Evolutionary conservation across 2,888 invertebrate species (phyloP), one percentile per base, ranked within the genome.

Genomic region (Neuroscelio doddi): DNA sequence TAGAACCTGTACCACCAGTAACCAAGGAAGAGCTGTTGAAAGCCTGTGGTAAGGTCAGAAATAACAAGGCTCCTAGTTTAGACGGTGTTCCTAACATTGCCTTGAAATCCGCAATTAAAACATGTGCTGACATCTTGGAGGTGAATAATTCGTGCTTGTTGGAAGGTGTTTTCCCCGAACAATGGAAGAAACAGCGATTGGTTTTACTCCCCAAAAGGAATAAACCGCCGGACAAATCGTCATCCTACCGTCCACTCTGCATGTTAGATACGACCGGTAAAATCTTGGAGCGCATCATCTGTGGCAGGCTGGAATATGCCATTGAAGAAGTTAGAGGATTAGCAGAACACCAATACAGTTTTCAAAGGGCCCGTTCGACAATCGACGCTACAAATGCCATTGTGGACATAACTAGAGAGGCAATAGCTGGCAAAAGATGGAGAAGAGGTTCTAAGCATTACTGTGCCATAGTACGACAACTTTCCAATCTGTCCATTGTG

Each of bases 51-150:
- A 51, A 36, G 1, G 44, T 68, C 1, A 69, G 63, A 1, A 69
- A 62, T 12, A 49, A 32, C 5, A 73, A 73, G 16, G 67, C 71
- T 0, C 67, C 71, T 5, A 68, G 67, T 0, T 8, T 67, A 46
- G 71, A 72, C 17, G 61, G 52, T 2, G 71, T 74, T 17, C 68
- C 69, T 1, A 69, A 64, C 12, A 26, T 63, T 0, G 64, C 62
- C 0, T 15, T 64, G 0, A 64, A 67, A 24, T 0, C 32, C n/a
- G n/a, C n/a, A n/a, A n/a, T n/a, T n/a, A n/a, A n/a, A n/a, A n/a
- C n/a, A n/a, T n/a, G n/a, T n/a, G n/a, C n/a, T n/a, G n/a, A n/a
- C n/a, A n/a, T n/a, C n/a, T n/a, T n/a, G 49, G 50, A 47, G 3
- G 30, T 53, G 34, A 53, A 61, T 21, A 51, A 64, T 21, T 5